These are phyloP conservation scores for Ichneumon xanthorius DNA, from an alignment of 2,888 invertebrate genomes.

Conservation along the genomic window DNA sequence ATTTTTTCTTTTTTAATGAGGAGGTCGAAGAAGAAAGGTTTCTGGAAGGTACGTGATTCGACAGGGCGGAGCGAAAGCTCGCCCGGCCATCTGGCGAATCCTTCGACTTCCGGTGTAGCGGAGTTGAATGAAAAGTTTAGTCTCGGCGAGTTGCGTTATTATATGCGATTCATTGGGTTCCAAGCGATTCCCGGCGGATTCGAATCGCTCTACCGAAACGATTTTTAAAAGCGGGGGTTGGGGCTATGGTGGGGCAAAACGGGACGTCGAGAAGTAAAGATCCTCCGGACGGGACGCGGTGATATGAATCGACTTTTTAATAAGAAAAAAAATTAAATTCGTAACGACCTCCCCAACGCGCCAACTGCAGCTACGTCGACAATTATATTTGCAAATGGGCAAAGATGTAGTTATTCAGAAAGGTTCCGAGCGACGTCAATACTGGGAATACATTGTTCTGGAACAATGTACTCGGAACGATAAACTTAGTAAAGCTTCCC, in stretches of 20 bases:
- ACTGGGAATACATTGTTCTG: background rate
- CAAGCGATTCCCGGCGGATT: background rate
- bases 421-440: background rate
- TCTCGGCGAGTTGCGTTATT: background rate
- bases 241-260: background rate
- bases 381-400: background rate
- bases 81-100: background rate
- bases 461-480: constrained; percentile 8
- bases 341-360: background rate
- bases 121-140: background rate
- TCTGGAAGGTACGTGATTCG: background rate
- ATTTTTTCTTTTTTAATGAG: background rate
- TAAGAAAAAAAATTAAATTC: background rate
- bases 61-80: background rate
- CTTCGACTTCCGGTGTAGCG: background rate
- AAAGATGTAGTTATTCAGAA: background rate
- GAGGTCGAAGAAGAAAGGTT: background rate
- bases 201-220: background rate
- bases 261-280: background rate
- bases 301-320: background rate
- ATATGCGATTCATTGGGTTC: constrained; percentile 1
- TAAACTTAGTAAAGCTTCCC: constrained; percentile 18
- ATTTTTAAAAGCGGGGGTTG: background rate
- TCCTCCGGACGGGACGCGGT: too few species aligned
- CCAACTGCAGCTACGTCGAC: background rate